A percentile compares a stretch with the other conserved stretches of the same genome.
Evolutionary conservation across 1,140 invertebrate genomes (phyloP).

Genomic region (Drosophila insularis): DNA sequence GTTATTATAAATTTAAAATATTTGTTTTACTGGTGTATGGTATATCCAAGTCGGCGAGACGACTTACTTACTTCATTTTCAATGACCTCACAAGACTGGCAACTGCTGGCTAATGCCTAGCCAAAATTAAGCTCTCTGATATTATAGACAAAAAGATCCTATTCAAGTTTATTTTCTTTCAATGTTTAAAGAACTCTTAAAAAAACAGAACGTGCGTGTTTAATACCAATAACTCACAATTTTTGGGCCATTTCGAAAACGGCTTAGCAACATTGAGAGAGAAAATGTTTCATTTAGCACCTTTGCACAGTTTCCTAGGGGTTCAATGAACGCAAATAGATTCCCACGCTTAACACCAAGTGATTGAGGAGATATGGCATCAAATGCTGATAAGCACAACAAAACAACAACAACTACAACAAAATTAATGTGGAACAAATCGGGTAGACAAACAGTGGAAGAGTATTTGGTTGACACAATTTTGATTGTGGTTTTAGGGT

Average conservation of each 20-base stretch:
- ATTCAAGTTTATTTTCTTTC: no score
- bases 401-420: constrained; percentile 34
- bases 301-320: not conserved
- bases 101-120: no score
- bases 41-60: no score
- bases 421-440: constrained; percentile 64
- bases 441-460: constrained; percentile 55
- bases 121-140: no score
- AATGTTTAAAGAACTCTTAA: no score
- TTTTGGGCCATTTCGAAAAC: not conserved
- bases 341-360: constrained; percentile 43
- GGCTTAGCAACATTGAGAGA: not conserved
- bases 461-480: constrained; percentile 35
- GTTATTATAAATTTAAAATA: no score
- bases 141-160: no score
- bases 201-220: not conserved
- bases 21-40: no score
- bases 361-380: constrained; percentile 39
- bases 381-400: constrained; percentile 42
- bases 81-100: no score
- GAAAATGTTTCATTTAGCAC: not conserved
- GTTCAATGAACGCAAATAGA: constrained; percentile 42
- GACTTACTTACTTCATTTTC: no score
- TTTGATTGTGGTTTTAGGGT: constrained; percentile 23
- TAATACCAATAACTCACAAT: not conserved